A percentile compares a stretch with the other conserved stretches of the same genome.
Evolutionary conservation across 2,888 invertebrate species (phyloP).

Genomic region (Zygothrica quintamaculata): DNA sequence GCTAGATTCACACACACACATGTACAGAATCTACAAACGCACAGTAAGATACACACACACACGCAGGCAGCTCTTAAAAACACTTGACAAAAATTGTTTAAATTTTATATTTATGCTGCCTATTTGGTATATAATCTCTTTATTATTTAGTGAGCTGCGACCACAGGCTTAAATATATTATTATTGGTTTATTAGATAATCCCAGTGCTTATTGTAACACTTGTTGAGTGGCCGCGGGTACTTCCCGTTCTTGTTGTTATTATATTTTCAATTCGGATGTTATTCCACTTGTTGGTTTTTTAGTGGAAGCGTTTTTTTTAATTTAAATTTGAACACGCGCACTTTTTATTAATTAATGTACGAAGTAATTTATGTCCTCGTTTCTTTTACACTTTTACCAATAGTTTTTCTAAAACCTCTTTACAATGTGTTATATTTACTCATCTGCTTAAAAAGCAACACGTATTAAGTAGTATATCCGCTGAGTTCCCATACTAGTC

Average conservation of each 20-base stretch:
- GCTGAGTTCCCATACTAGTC: conserved; percentile 38
- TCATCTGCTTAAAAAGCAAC: conserved; percentile 15
- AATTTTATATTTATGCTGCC: conserved; percentile 56
- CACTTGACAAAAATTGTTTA: conserved; percentile 64
- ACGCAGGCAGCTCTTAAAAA: conserved; percentile 30
- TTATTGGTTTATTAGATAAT: conserved; percentile 77
- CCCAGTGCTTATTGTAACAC: conserved; percentile 59
- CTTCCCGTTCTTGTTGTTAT: conserved; percentile 70
- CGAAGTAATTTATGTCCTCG: conserved; percentile 31
- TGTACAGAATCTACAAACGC: conserved; percentile 30
- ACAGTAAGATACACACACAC: conserved; percentile 29
- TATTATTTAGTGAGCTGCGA: conserved; percentile 40
- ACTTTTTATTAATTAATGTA: conserved; percentile 53
- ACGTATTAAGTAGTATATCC: conserved; percentile 39
- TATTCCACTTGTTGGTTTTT: conserved; percentile 60
- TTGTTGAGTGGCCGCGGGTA: conserved; percentile 67
- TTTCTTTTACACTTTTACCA: conserved; percentile 32
- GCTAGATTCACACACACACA: conserved; percentile 66
- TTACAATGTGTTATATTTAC: background rate
- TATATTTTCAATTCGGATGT: conserved; percentile 34
- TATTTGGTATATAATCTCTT: conserved; percentile 53
- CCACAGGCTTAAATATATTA: conserved; percentile 28
- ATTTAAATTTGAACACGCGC: conserved; percentile 54
- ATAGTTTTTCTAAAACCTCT: conserved; percentile 10
- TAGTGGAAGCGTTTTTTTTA: conserved; percentile 22